Evolutionary conservation across 2,113 vertebrate species (phyloP).

Genomic region (Euleptes europaea): DNA sequence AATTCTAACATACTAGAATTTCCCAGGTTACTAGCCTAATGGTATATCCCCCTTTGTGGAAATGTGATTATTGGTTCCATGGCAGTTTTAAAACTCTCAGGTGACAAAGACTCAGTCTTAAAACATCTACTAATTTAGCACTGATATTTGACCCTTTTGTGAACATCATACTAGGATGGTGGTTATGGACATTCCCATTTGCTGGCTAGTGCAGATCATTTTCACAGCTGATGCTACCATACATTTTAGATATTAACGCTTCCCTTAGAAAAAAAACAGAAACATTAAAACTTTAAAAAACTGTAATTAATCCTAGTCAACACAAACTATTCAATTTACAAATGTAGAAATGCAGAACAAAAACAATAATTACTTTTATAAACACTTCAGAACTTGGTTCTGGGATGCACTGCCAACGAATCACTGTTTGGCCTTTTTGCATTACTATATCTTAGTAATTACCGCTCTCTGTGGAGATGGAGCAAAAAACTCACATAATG

Average conservation of each 20-base stretch:
- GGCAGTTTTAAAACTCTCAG: not conserved
- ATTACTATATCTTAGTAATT: no score
- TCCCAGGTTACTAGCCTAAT: not conserved
- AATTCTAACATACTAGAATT: slow-evolving; percentile 20
- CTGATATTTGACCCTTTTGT: slow-evolving; percentile 10
- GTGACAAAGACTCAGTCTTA: slow-evolving; percentile 14
- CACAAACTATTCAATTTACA: not conserved
- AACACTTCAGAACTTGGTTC: not conserved
- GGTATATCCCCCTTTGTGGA: not conserved
- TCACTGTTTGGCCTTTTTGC: not conserved
- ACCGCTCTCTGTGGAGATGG: no score
- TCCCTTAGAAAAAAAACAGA: not conserved
- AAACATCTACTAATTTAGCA: slow-evolving; percentile 23
- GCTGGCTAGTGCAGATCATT: not conserved
- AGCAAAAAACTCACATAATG: no score
- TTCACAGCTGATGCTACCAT: not conserved
- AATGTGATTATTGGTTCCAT: slow-evolving; percentile 29
- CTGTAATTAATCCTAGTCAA: not conserved
- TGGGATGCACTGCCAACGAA: not conserved
- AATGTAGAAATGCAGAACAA: not conserved
- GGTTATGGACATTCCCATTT: not conserved
- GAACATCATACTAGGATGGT: not conserved
- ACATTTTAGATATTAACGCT: not conserved
- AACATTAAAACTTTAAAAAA: not conserved
- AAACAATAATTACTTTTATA: not conserved